Conservation (phyloP, 2,888 invertebrate species). For the Mamestra brassicae region DNA sequence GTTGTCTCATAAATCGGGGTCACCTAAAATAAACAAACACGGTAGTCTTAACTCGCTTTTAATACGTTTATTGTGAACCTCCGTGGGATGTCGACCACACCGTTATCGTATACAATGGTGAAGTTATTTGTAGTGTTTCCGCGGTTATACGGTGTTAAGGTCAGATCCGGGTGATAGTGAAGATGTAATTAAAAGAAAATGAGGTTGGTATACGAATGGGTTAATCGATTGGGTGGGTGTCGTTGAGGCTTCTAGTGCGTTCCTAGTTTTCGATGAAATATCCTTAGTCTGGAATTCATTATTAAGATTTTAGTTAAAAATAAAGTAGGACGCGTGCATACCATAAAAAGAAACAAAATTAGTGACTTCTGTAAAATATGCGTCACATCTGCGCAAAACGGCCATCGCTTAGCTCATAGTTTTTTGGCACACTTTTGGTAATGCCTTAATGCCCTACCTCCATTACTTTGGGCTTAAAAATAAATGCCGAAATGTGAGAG, state of each 20-base stretch:
- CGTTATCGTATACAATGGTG: constrained; percentile 55
- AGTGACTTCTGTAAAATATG: too few species aligned
- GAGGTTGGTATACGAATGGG: constrained; percentile 6
- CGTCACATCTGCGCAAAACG: too few species aligned
- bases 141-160: constrained; percentile 38
- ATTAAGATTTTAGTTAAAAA: too few species aligned
- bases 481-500: too few species aligned
- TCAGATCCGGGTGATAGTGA: constrained; percentile 51
- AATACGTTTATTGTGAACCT: constrained; percentile 47
- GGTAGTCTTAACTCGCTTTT: constrained; percentile 52
- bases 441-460: too few species aligned
- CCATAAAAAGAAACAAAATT: too few species aligned
- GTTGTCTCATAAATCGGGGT: constrained; percentile 17
- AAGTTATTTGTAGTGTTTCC: constrained; percentile 24
- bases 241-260: neutral
- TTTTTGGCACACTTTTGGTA: too few species aligned
- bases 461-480: too few species aligned
- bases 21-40: constrained; percentile 21
- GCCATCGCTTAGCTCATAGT: too few species aligned
- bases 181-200: constrained; percentile 38
- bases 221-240: neutral
- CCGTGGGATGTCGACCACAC: constrained; percentile 60
- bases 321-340: too few species aligned
- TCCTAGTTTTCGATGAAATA: too few species aligned
- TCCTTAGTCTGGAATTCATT: too few species aligned